A percentile compares a stretch with the other conserved stretches of the same genome.
phyloP scores from a whole-genome alignment of 1,140 invertebrate genomes.

The Lepidurus arcticus region DNA sequence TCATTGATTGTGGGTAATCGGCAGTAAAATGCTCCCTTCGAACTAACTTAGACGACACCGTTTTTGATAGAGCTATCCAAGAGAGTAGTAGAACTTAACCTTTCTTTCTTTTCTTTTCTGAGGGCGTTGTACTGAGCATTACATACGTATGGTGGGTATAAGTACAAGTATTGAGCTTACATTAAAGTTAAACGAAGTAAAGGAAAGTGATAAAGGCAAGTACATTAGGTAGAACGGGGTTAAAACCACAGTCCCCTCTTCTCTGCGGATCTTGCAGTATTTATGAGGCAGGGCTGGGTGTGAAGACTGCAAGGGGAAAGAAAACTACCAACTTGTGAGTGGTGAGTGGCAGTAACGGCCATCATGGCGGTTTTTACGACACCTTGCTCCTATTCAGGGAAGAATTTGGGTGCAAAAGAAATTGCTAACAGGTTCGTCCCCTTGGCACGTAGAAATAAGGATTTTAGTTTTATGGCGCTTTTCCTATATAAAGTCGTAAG shows the following conservation, averaged over 20 bases:
- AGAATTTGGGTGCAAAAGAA: slow-evolving; percentile 10
- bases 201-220: neutral
- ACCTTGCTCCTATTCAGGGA: slow-evolving; percentile 17
- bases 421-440: neutral
- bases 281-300: slow-evolving; percentile 7
- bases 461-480: neutral
- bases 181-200: no score
- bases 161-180: no score
- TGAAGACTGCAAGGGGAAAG: slow-evolving; percentile 8
- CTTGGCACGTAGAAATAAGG: neutral
- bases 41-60: no score
- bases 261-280: neutral
- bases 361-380: slow-evolving; percentile 8
- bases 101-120: no score
- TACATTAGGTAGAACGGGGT: neutral
- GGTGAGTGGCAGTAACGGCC: slow-evolving; percentile 12
- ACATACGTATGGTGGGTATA: no score
- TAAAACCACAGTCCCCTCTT: neutral
- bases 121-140: no score
- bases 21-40: no score
- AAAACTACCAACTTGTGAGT: slow-evolving; percentile 11
- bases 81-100: no score
- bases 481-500: neutral
- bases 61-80: no score
- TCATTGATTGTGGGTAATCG: no score